Percentiles rank a stretch among this genome's conserved stretches.
phyloP scores from a whole-genome alignment of 2,797 vertebrate species.

The Linurgus olivaceus region DNA sequence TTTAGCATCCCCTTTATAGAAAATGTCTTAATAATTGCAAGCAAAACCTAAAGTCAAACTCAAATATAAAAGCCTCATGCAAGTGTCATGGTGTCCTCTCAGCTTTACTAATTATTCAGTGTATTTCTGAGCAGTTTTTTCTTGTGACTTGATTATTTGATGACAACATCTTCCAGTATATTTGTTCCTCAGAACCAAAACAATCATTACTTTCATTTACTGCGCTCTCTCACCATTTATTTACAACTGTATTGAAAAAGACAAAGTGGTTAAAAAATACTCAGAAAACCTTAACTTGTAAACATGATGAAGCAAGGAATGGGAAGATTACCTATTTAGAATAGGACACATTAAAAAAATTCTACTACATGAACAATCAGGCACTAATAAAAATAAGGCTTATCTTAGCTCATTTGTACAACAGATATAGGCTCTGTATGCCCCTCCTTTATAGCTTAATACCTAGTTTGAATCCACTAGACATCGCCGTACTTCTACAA shows the following conservation, averaged over 20 bases:
- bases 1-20: not conserved
- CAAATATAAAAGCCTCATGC: not conserved
- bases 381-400: not conserved
- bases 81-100: not conserved
- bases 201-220: not conserved
- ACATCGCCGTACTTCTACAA: not conserved
- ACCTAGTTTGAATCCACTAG: not conserved
- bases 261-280: not conserved
- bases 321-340: not conserved
- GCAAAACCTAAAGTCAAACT: not conserved
- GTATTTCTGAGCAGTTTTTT: not conserved
- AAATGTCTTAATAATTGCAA: not conserved
- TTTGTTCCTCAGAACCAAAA: not conserved
- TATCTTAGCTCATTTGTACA: not conserved
- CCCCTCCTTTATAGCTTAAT: not conserved
- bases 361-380: not conserved
- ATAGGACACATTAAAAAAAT: not conserved
- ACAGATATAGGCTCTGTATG: not conserved
- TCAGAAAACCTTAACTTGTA: not conserved
- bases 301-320: not conserved
- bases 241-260: not conserved
- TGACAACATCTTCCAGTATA: not conserved
- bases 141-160: not conserved
- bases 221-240: not conserved
- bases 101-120: not conserved